These are phyloP conservation scores for Oryzias sinensis DNA, from an alignment of 2,797 vertebrate species.

Conservation along the genomic window DNA sequence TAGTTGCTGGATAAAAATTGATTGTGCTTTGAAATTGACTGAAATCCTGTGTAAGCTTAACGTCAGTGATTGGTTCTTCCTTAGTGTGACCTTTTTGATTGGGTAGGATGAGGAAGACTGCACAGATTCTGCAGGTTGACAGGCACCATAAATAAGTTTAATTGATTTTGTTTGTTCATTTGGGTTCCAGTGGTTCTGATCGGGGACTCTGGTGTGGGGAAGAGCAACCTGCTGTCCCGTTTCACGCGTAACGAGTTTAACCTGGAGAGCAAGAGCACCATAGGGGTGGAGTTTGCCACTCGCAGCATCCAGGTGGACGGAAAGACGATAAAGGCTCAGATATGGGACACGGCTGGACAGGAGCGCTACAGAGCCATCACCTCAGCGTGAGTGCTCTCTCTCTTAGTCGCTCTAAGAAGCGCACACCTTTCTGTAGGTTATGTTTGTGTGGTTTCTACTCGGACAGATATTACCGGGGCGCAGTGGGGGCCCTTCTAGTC, in stretches of 20 bases:
- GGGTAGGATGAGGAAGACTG: too few relatives aligned
- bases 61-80: too few relatives aligned
- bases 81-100: too few relatives aligned
- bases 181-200: constrained; percentile 96
- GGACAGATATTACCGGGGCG: constrained; percentile 91
- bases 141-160: neutral
- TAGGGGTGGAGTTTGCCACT: constrained; percentile 96
- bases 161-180: constrained; percentile 81
- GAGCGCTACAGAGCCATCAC: constrained; percentile 97
- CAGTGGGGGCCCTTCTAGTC: constrained; percentile 81
- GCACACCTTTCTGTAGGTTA: too few relatives aligned
- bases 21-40: too few relatives aligned
- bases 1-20: too few relatives aligned
- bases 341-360: constrained; percentile 96
- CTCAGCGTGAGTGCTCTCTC: constrained; percentile 86
- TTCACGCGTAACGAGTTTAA: constrained; percentile 98
- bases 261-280: constrained; percentile 96
- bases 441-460: neutral
- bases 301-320: constrained; percentile 97
- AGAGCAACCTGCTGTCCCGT: constrained; percentile 87
- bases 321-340: constrained; percentile 98
- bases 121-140: too few relatives aligned
- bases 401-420: neutral
- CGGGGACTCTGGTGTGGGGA: constrained; percentile 58
- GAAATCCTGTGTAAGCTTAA: too few relatives aligned